Percentiles rank a stretch among this genome's conserved stretches.
These are phyloP conservation scores for Eudemis profundana DNA, from an alignment of 2,888 invertebrate genomes.

Conservation along the genomic window DNA sequence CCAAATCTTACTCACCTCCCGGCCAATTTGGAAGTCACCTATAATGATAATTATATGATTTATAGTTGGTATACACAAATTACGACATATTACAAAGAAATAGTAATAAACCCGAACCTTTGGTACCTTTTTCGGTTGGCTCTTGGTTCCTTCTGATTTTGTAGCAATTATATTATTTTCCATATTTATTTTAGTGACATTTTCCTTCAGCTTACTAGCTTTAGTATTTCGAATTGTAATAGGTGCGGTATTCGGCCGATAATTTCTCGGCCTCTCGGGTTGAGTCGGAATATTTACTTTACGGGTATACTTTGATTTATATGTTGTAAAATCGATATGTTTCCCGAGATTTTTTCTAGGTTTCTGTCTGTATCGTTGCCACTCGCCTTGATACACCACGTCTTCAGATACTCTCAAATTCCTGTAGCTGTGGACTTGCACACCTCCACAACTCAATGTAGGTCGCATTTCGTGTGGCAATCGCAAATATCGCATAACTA, in stretches of 20 bases:
- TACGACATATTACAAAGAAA: background rate
- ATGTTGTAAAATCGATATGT: conserved; percentile 43
- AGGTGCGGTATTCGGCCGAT: background rate
- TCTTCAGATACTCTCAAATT: conserved; percentile 69
- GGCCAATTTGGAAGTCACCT: conserved; percentile 62
- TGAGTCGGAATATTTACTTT: conserved; percentile 3
- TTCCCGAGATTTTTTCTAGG: conserved; percentile 49
- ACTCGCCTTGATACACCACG: conserved; percentile 75
- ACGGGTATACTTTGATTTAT: conserved; percentile 42
- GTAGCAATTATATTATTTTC: conserved; percentile 40
- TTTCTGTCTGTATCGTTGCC: conserved; percentile 64
- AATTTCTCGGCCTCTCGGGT: background rate
- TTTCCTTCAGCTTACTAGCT: conserved; percentile 44
- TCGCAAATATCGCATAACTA: conserved; percentile 43
- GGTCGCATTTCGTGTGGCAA: conserved; percentile 51
- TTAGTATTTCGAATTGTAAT: conserved; percentile 35
- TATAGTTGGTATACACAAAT: background rate
- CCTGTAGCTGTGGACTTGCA: conserved; percentile 74
- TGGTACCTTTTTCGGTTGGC: conserved; percentile 45
- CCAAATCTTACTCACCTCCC: conserved; percentile 55
- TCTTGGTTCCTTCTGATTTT: conserved; percentile 35
- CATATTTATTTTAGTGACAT: conserved; percentile 28
- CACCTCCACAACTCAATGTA: conserved; percentile 67
- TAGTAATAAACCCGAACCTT: conserved; percentile 52
- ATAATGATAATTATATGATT: conserved; percentile 50